Evolutionary conservation across 2,888 invertebrate species (phyloP), one percentile per base, ranked within the genome.

Genomic region (Timema cristinae): DNA sequence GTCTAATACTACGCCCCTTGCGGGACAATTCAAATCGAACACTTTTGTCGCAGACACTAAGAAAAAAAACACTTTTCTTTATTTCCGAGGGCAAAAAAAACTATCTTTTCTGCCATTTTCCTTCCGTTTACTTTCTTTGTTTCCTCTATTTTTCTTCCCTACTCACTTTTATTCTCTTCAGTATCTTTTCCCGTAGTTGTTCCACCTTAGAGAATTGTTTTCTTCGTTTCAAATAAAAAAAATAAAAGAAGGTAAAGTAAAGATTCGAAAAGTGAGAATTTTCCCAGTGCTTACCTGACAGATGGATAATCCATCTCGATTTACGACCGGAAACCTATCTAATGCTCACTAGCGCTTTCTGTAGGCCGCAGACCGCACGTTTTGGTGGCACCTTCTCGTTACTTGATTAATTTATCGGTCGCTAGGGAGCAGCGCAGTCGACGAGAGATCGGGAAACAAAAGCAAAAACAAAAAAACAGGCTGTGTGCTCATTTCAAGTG

Each of bases 391-490:
- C 75, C 73, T 75, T 72, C 71, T 70, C 71, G 75, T 75, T 75
- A 71, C 73, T 73, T 75, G 75, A 75, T 75, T 75, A 75, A 75
- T 75, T 75, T 75, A 75, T 75, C 73, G 75, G 73, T 73, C 75
- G 75, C 75, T 63, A 49, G 75, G 75, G 73, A 75, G 67, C 66
- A 48, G 68, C 66, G 56, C 68, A 15, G 16, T 32, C 47, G 11
- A 13, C 47, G 63, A 32, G n/a, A 48, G 67, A 32, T 10, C 15
- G 50, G 7, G 32, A 32, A 32, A 32, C 32, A 32, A 32, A 32
- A n/a, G n/a, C n/a, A n/a, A n/a, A n/a, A n/a, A n/a, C n/a, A n/a
- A n/a, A 32, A 32, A 32, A 32, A 32, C 32, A 32, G 67, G 67
- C 15, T 0, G 51, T 48, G 51, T 68, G 68, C 52, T 50, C 47